These are phyloP conservation scores for Spondyliosoma cantharus DNA, from an alignment of 2,797 vertebrate genomes.

Conservation along the genomic window DNA sequence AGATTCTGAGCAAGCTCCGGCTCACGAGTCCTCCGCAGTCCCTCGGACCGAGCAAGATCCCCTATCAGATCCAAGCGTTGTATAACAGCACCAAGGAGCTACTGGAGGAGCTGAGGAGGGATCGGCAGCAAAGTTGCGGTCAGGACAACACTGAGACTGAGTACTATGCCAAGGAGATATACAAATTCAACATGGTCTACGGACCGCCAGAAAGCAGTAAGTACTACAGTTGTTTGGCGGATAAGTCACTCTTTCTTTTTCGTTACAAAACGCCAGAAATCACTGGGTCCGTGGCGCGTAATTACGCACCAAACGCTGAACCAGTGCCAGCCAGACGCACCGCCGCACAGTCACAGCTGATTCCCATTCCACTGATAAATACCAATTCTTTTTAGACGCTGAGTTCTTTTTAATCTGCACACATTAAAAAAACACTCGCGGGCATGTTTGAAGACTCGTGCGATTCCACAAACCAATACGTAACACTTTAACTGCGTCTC, in stretches of 20 bases:
- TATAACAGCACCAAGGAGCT: constrained; percentile 95
- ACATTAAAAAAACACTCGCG: not conserved
- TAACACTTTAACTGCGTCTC: not conserved
- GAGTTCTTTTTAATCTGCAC: no score
- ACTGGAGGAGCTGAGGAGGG: constrained; percentile 88
- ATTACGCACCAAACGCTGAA: constrained; percentile 63
- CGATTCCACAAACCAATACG: not conserved
- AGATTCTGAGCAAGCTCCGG: constrained; percentile 93
- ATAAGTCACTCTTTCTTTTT: not conserved
- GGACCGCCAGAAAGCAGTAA: constrained; percentile 91
- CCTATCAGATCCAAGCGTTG: constrained; percentile 90
- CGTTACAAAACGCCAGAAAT: not conserved
- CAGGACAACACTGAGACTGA: constrained; percentile 92
- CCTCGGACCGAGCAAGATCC: constrained; percentile 86
- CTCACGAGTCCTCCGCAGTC: constrained; percentile 90
- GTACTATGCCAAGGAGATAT: constrained; percentile 95
- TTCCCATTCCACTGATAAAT: not conserved
- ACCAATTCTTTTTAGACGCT: no score
- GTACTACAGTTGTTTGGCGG: constrained; percentile 50
- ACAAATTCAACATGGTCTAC: constrained; percentile 93
- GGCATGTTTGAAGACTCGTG: not conserved
- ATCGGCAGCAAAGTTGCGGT: constrained; percentile 86
- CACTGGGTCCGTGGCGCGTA: constrained; percentile 47
- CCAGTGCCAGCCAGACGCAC: not conserved
- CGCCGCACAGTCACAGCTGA: constrained; percentile 1